phyloP scores from a whole-genome alignment of 1,140 invertebrate species.

The Octopus sinensis region DNA sequence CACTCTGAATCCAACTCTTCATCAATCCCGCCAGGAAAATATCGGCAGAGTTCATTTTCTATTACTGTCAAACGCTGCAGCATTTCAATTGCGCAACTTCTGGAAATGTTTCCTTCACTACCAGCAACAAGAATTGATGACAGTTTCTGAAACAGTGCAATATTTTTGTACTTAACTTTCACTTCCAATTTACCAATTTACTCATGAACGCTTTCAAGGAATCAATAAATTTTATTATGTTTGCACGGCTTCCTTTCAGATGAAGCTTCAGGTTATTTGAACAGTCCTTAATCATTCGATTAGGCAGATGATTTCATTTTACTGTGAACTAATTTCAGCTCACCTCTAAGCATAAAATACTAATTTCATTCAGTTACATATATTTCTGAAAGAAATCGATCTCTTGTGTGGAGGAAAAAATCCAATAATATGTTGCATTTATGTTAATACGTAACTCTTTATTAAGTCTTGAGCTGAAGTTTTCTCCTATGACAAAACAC shows the following conservation, averaged over 20 bases:
- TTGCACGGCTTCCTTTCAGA: neutral
- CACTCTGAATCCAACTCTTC: neutral
- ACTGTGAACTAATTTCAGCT: too few relatives aligned
- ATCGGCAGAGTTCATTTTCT: constrained; percentile 5
- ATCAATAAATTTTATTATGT: constrained; percentile 3
- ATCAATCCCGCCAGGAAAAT: too few relatives aligned
- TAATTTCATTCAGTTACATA: too few relatives aligned
- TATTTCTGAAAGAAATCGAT: too few relatives aligned
- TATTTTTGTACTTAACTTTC: neutral
- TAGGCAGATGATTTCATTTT: too few relatives aligned
- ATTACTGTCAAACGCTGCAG: neutral
- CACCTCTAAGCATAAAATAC: too few relatives aligned
- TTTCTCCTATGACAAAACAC: too few relatives aligned
- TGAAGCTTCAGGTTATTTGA: neutral
- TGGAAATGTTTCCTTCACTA: neutral
- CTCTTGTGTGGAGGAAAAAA: too few relatives aligned
- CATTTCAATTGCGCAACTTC: neutral
- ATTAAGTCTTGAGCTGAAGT: too few relatives aligned
- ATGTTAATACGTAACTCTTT: too few relatives aligned
- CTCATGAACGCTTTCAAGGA: constrained; percentile 5
- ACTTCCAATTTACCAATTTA: neutral
- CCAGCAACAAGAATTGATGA: neutral
- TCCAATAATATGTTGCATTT: too few relatives aligned
- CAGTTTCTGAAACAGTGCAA: constrained; percentile 2
- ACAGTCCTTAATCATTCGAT: too few relatives aligned